A percentile compares a stretch with the other conserved stretches of the same genome.
Evolutionary conservation across 2,888 invertebrate species (phyloP).

Genomic region (Notocelia uddmanniana): DNA sequence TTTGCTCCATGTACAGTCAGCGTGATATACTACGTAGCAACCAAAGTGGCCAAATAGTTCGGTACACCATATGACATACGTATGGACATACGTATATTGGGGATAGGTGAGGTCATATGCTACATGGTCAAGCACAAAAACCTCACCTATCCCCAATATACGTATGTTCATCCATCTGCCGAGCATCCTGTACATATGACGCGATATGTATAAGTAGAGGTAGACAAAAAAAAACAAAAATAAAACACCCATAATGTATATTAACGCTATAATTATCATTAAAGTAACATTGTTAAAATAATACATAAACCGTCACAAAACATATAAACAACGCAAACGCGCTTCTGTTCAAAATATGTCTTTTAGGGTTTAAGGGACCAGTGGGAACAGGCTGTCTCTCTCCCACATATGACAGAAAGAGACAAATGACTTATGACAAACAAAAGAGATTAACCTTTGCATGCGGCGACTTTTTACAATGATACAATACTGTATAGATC

Average conservation of each 20-base stretch:
- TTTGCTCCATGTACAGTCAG: too few relatives aligned
- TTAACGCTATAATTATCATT: constrained; percentile 43
- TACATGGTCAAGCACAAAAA: too few relatives aligned
- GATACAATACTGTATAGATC: too few relatives aligned
- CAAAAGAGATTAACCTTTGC: background rate
- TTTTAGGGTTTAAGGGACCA: constrained; percentile 12
- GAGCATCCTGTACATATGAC: too few relatives aligned
- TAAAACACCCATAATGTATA: constrained; percentile 19
- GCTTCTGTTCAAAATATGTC: constrained; percentile 14
- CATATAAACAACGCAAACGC: constrained; percentile 13
- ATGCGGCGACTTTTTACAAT: background rate
- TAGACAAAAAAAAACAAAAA: background rate
- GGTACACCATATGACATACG: too few relatives aligned
- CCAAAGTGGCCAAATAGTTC: too few relatives aligned
- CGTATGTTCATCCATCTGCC: too few relatives aligned
- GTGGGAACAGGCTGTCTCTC: background rate
- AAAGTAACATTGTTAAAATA: constrained; percentile 46
- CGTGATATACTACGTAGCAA: too few relatives aligned
- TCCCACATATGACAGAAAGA: background rate
- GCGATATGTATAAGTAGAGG: too few relatives aligned
- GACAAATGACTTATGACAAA: background rate
- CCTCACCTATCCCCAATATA: too few relatives aligned
- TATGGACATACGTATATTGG: too few relatives aligned
- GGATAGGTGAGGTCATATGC: too few relatives aligned
- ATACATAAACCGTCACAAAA: constrained; percentile 32